Conservation (phyloP, 2,797 vertebrate species). For the Onychomys torridus region DNA sequence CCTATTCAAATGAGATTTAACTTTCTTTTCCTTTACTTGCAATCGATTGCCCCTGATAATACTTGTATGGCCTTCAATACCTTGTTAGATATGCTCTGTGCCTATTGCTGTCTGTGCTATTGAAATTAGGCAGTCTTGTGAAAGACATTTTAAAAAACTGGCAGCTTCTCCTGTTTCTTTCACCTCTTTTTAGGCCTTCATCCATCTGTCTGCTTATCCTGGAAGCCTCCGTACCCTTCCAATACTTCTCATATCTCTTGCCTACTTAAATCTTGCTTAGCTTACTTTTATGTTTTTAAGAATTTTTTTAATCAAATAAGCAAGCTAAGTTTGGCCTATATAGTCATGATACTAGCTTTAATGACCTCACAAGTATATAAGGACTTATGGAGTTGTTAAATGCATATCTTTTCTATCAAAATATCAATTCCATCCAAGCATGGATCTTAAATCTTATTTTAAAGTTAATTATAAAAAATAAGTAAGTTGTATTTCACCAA, state of each 20-base stretch:
- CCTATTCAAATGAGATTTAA: neutral
- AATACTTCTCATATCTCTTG: neutral
- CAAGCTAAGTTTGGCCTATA: neutral
- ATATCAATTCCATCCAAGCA: neutral
- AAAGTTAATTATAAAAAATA: constrained; percentile 1
- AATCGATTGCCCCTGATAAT: neutral
- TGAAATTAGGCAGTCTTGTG: neutral
- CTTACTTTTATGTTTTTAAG: neutral
- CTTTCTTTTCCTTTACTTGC: neutral
- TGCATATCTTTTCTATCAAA: neutral
- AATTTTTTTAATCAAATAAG: neutral
- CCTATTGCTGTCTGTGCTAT: neutral
- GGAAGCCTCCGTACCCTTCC: neutral
- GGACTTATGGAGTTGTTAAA: neutral
- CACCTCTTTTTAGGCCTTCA: neutral
- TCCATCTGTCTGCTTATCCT: constrained; percentile 11
- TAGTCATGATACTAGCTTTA: neutral
- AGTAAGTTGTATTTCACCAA: neutral
- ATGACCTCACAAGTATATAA: neutral
- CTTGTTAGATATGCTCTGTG: neutral
- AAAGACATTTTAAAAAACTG: neutral
- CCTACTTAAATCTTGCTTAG: neutral
- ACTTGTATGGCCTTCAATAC: neutral
- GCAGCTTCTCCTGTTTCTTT: neutral
- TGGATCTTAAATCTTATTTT: neutral